Evolutionary conservation across 2,888 invertebrate species (phyloP).

Genomic region (Conops quadrifasciatus): DNA sequence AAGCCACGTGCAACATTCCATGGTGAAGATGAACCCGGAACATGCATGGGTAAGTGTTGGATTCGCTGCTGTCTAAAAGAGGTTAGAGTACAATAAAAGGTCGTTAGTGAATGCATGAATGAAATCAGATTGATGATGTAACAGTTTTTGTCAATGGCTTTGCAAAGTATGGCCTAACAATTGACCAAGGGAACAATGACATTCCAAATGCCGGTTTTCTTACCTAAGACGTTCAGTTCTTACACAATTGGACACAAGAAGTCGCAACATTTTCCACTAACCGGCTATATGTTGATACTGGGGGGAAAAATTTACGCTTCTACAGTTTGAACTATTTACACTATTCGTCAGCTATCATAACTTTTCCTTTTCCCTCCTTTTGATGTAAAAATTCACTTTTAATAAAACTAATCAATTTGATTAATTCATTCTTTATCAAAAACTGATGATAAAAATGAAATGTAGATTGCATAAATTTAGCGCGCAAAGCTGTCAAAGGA

Average conservation of each 20-base stretch:
- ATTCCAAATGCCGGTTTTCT: not conserved
- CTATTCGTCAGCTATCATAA: not conserved
- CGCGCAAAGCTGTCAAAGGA: not conserved
- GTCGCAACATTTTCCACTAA: constrained; percentile 36
- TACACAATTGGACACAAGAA: constrained; percentile 34
- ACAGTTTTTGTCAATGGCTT: not conserved
- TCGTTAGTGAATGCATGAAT: not conserved
- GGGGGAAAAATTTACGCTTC: not conserved
- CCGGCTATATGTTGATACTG: not conserved
- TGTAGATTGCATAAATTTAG: not conserved
- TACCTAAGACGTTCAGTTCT: constrained; percentile 25
- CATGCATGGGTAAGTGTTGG: constrained; percentile 35
- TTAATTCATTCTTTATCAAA: not conserved
- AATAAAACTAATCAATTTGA: not conserved
- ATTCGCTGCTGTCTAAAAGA: constrained; percentile 33
- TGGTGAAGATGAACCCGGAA: constrained; percentile 1
- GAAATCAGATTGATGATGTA: constrained; percentile 23
- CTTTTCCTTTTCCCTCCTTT: not conserved
- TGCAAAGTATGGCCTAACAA: not conserved
- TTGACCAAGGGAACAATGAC: not conserved
- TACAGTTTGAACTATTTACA: not conserved
- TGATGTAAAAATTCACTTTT: too few species aligned
- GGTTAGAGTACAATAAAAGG: not conserved
- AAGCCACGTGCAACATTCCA: constrained; percentile 17
- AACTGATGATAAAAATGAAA: not conserved